Conservation (phyloP, 2,888 invertebrate species). For the Iphiclides podalirius region DNA sequence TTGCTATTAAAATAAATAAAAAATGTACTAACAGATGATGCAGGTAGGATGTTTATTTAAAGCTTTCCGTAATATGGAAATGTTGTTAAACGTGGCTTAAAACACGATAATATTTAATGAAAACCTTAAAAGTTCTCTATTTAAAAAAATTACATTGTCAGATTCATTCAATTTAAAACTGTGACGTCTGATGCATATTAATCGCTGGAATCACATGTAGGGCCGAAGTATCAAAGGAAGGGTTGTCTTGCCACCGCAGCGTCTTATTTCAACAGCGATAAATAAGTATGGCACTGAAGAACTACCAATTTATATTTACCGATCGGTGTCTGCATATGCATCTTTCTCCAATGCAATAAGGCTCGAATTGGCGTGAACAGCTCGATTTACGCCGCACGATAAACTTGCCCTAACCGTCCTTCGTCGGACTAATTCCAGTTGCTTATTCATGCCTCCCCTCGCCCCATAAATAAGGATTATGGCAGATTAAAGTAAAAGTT, state of each 20-base stretch:
- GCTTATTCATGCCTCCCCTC: constrained; percentile 57
- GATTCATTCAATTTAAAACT: constrained; percentile 12
- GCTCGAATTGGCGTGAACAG: constrained; percentile 16
- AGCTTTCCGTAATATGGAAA: no score
- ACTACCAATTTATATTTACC: not conserved
- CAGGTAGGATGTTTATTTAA: no score
- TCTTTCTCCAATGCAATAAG: constrained; percentile 8
- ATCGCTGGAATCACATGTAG: constrained; percentile 42
- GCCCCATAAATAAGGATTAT: constrained; percentile 60
- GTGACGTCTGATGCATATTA: constrained; percentile 29
- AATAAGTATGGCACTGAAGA: constrained; percentile 32
- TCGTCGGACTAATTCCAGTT: constrained; percentile 46
- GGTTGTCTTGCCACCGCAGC: constrained; percentile 38
- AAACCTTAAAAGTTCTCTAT: no score
- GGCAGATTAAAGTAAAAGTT: constrained; percentile 46
- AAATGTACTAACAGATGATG: no score
- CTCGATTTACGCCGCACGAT: not conserved
- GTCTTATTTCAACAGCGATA: constrained; percentile 47
- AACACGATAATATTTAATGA: no score
- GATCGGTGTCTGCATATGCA: not conserved
- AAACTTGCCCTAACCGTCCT: constrained; percentile 35
- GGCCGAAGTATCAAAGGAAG: constrained; percentile 32
- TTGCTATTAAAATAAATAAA: no score
- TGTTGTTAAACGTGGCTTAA: no score
- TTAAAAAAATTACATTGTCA: not conserved